A percentile compares a stretch with the other conserved stretches of the same genome.
These are phyloP conservation scores for Proteles cristata DNA, from an alignment of 2,113 vertebrate species.

Conservation along the genomic window DNA sequence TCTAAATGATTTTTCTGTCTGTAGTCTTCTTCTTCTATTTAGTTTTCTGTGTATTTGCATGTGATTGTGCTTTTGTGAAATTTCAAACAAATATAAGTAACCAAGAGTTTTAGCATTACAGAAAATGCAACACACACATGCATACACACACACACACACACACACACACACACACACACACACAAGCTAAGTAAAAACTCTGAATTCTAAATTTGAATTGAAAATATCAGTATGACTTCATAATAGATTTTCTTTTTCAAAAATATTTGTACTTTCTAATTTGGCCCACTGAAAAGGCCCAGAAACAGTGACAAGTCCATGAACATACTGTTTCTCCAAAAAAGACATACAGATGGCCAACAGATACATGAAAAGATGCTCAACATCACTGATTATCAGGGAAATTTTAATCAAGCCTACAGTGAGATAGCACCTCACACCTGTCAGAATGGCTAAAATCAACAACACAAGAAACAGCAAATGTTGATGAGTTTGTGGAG, in stretches of 20 bases:
- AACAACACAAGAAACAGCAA: not conserved
- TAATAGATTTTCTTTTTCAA: not conserved
- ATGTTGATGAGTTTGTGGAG: not conserved
- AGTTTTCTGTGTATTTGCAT: not conserved
- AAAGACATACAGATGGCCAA: not conserved
- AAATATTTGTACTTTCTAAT: not conserved
- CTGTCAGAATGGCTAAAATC: not conserved
- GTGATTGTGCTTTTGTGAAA: not conserved
- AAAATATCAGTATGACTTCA: not conserved
- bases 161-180: not conserved
- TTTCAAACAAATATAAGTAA: not conserved
- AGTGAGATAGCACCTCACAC: not conserved
- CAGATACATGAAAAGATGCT: not conserved
- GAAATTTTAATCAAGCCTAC: not conserved
- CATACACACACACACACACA: not conserved
- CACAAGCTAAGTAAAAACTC: not conserved
- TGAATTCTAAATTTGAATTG: not conserved
- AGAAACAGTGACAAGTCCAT: not conserved
- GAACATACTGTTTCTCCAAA: not conserved
- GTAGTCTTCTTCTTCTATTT: not conserved
- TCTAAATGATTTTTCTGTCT: not conserved
- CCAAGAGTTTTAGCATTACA: not conserved
- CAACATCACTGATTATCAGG: not conserved
- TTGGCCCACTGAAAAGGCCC: not conserved
- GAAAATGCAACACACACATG: not conserved